A percentile compares a stretch with the other conserved stretches of the same genome.
phyloP scores from a whole-genome alignment of 2,888 invertebrate species.

The Crepidodera aurea region DNA sequence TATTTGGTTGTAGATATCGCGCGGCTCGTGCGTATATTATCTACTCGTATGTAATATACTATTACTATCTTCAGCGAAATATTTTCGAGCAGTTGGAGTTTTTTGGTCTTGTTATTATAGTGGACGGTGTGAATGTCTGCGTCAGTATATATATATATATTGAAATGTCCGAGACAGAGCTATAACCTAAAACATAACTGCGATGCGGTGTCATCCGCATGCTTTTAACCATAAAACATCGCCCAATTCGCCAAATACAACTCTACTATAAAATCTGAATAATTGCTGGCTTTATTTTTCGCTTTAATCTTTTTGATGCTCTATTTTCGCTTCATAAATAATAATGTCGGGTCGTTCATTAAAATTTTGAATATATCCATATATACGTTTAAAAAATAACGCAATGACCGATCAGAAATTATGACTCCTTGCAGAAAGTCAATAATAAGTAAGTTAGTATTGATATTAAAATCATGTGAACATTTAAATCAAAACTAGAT shows the following conservation, averaged over 20 bases:
- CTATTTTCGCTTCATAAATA: not conserved
- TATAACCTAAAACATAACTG: constrained; percentile 56
- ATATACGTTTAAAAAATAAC: too few relatives aligned
- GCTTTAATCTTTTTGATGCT: constrained; percentile 13
- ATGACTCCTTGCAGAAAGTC: too few relatives aligned
- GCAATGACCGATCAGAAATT: too few relatives aligned
- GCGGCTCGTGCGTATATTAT: too few relatives aligned
- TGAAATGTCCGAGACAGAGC: constrained; percentile 59
- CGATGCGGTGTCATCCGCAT: constrained; percentile 57
- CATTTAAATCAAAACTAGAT: too few relatives aligned
- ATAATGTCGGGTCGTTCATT: too few relatives aligned
- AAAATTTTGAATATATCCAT: too few relatives aligned
- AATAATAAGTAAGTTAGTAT: too few relatives aligned
- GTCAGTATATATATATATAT: constrained; percentile 45
- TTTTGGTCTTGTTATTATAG: not conserved
- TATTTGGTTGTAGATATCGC: too few relatives aligned
- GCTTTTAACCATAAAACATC: constrained; percentile 56
- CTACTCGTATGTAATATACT: too few relatives aligned
- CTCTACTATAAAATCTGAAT: constrained; percentile 46
- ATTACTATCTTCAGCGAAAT: not conserved
- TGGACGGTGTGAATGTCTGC: constrained; percentile 9
- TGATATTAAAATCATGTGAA: too few relatives aligned
- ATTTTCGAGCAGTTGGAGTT: not conserved
- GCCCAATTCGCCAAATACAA: constrained; percentile 50
- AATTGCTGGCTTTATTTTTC: constrained; percentile 38